These are phyloP conservation scores for Rana temporaria DNA, from an alignment of 2,113 vertebrate species.

Conservation along the genomic window DNA sequence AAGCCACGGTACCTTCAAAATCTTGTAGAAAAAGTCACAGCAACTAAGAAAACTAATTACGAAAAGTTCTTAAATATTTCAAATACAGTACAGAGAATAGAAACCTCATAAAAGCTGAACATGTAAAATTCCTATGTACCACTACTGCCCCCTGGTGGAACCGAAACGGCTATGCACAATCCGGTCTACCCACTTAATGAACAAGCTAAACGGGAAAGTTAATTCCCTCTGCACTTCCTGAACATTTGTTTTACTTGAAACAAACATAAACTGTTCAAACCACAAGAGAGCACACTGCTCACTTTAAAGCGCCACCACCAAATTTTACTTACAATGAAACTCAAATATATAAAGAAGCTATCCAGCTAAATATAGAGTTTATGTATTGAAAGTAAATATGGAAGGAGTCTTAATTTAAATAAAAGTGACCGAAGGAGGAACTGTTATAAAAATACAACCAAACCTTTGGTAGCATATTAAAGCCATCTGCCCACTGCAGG, in stretches of 20 bases:
- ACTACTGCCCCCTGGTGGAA: constrained; percentile 40
- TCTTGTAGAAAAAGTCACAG: too few relatives aligned
- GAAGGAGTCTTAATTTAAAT: neutral
- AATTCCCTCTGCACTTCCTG: neutral
- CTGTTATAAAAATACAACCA: neutral
- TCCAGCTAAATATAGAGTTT: neutral
- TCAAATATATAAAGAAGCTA: neutral
- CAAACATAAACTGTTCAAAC: neutral
- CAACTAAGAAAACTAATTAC: neutral
- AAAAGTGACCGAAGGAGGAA: too few relatives aligned
- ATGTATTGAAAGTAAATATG: constrained; percentile 1
- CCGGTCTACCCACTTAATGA: too few relatives aligned
- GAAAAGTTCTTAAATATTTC: neutral
- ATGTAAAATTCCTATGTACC: neutral
- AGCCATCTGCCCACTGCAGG: too few relatives aligned
- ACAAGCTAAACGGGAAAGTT: too few relatives aligned
- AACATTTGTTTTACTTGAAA: neutral
- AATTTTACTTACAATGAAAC: neutral
- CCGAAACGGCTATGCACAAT: neutral
- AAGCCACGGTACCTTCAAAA: too few relatives aligned
- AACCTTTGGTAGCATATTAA: neutral
- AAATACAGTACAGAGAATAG: neutral
- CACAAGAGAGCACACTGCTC: neutral
- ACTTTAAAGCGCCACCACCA: neutral
- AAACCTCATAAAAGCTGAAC: neutral